Percentiles rank a stretch among this genome's conserved stretches.
Evolutionary conservation across 2,797 vertebrate species (phyloP).

Genomic region (Semaprochilodus insignis): DNA sequence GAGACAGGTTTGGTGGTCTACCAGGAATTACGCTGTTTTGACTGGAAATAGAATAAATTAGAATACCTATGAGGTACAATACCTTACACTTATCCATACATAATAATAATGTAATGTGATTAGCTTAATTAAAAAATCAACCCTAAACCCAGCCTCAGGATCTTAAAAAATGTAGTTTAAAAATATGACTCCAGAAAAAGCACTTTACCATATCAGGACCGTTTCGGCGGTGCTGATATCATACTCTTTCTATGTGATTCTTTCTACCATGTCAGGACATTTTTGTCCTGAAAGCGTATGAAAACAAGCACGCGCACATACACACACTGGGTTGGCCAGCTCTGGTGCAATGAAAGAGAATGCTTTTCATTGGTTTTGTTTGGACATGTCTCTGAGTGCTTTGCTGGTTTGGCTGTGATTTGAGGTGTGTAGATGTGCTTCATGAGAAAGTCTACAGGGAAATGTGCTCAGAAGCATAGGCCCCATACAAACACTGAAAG

Average conservation of each 20-base stretch:
- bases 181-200: neutral
- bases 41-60: no score
- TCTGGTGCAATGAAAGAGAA: slow-evolving; percentile 47
- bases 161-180: no score
- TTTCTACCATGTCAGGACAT: neutral
- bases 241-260: neutral
- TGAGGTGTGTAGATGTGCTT: slow-evolving; percentile 54
- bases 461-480: slow-evolving; percentile 51
- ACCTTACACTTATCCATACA: no score
- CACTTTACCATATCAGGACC: neutral
- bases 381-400: slow-evolving; percentile 55
- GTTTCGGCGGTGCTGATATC: neutral
- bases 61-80: no score
- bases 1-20: no score
- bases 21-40: no score
- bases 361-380: slow-evolving; percentile 55
- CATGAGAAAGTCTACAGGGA: slow-evolving; percentile 46
- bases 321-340: slow-evolving; percentile 26
- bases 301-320: slow-evolving; percentile 1
- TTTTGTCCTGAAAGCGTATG: neutral
- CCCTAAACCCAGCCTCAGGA: no score
- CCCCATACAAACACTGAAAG: slow-evolving; percentile 41
- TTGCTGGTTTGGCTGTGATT: slow-evolving; percentile 54
- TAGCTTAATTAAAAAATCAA: no score
- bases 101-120: no score